Evolutionary conservation across 2,113 vertebrate species (phyloP).

Genomic region (Hyla sarda): DNA sequence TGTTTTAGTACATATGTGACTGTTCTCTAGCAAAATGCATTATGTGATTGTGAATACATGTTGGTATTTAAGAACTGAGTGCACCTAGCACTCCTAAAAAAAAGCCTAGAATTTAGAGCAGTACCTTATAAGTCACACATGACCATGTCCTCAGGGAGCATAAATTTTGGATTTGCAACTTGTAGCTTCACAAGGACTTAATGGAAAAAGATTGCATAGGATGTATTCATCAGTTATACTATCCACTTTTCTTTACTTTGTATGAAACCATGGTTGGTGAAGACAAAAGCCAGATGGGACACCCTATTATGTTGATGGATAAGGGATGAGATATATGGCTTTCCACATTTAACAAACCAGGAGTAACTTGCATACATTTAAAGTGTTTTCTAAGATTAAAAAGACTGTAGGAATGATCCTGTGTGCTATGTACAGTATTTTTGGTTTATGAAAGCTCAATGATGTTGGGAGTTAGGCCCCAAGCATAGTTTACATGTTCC

Average conservation of each 20-base stretch:
- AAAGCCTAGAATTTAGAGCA: constrained; percentile 77
- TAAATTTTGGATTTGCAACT: constrained; percentile 78
- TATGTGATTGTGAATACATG: constrained; percentile 83
- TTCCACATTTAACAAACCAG: background rate
- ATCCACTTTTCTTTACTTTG: constrained; percentile 72
- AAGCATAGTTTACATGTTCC: constrained; percentile 78
- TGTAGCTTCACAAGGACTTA: constrained; percentile 83
- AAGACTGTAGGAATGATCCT: constrained; percentile 80
- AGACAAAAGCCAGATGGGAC: constrained; percentile 55
- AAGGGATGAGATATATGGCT: constrained; percentile 25
- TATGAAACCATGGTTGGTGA: constrained; percentile 66
- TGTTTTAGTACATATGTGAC: constrained; percentile 89
- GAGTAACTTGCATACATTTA: constrained; percentile 28
- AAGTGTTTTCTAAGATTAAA: constrained; percentile 73
- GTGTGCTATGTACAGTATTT: constrained; percentile 79
- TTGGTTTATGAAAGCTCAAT: constrained; percentile 70
- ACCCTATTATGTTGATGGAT: constrained; percentile 12
- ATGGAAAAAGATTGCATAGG: constrained; percentile 75
- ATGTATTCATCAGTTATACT: constrained; percentile 72
- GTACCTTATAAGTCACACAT: constrained; percentile 77
- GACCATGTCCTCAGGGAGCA: constrained; percentile 85
- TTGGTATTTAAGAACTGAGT: constrained; percentile 85
- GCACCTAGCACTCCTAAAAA: constrained; percentile 84
- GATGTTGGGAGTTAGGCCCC: constrained; percentile 79
- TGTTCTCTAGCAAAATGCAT: constrained; percentile 90